Base-by-base conservation (phyloP, 2,888 invertebrate genomes). In the Eudemis profundana region DNA sequence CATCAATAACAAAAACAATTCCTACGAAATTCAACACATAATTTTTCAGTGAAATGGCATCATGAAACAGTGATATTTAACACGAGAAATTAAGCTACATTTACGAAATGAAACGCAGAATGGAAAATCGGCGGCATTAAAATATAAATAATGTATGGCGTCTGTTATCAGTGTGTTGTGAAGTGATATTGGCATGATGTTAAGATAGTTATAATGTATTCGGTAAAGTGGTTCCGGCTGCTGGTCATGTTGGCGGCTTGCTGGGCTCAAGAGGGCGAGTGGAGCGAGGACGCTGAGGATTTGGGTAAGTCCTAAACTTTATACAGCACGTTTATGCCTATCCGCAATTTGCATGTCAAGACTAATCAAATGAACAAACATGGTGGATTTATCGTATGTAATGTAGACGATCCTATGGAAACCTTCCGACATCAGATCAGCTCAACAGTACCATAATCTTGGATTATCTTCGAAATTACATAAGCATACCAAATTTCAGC, bases 271-370 rank as follows among this genome's bases (percentile, higher is more conserved):
- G 91, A 92, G 63, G 90, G 90, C 21, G 92, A 92, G 74, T 92
- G 92, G 92, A 91, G 90, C 51, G 92, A 92, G 69, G 92, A 92
- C 68, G 91, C 91, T 10, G 91, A 92, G 71, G 91, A 92, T 57
- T 76, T 92, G 54, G 91, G 92, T 91, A 73, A 85, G 88, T 67
- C 49, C 12, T 59, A 5, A 44, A 10, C 36, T 49, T 42, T 47
- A 23, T 53, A 2, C 33, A 33, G 4, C 4, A 10, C n/a, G n/a
- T n/a, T n/a, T n/a, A n/a, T n/a, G n/a, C n/a, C n/a, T n/a, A n/a
- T n/a, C n/a, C n/a, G n/a, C n/a, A n/a, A n/a, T n/a, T n/a, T n/a
- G n/a, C n/a, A n/a, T n/a, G n/a, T n/a, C n/a, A n/a, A n/a, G n/a
- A n/a, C n/a, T n/a, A n/a, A n/a, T n/a, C n/a, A n/a, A n/a, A n/a